A percentile compares a stretch with the other conserved stretches of the same genome.
Conservation (phyloP, 2,888 invertebrate species). For the Ectobius pallidus region DNA sequence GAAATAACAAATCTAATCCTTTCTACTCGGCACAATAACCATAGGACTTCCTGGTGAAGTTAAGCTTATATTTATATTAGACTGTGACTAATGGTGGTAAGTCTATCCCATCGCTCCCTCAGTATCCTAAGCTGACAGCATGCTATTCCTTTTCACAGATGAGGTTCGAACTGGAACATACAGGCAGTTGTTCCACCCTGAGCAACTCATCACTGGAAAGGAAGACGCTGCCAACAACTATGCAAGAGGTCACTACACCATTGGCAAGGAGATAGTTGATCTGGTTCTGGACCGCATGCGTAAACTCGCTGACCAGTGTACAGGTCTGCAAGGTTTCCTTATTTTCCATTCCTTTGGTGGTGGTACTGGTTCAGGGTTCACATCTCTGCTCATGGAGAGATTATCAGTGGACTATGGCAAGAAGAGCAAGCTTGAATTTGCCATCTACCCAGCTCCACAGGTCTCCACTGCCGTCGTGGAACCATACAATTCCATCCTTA, state of each 20-base stretch:
- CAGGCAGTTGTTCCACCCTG: conserved; percentile 65
- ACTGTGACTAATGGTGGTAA: too few species aligned
- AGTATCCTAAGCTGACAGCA: too few species aligned
- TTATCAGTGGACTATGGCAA: conserved; percentile 69
- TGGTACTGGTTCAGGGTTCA: conserved; percentile 69
- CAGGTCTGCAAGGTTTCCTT: conserved; percentile 64
- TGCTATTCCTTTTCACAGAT: too few species aligned
- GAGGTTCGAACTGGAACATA: conserved; percentile 94
- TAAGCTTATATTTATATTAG: too few species aligned
- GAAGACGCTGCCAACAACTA: conserved; percentile 99
- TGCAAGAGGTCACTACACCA: conserved; percentile 88
- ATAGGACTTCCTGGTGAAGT: too few species aligned
- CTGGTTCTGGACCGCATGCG: conserved; percentile 62
- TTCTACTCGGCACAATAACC: too few species aligned
- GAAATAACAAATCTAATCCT: too few species aligned
- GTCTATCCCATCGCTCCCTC: too few species aligned
- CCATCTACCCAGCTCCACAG: conserved; percentile 69
- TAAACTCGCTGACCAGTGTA: too few species aligned
- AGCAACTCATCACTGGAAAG: too few species aligned
- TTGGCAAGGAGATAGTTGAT: conserved; percentile 66
- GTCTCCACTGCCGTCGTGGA: conserved; percentile 56
- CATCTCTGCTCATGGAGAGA: conserved; percentile 69
- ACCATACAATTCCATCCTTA: conserved; percentile 65
- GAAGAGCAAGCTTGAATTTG: too few species aligned
- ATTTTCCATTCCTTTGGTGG: conserved; percentile 69